These are phyloP conservation scores for Agrotis exclamationis DNA, from an alignment of 2,888 invertebrate species.

Conservation along the genomic window DNA sequence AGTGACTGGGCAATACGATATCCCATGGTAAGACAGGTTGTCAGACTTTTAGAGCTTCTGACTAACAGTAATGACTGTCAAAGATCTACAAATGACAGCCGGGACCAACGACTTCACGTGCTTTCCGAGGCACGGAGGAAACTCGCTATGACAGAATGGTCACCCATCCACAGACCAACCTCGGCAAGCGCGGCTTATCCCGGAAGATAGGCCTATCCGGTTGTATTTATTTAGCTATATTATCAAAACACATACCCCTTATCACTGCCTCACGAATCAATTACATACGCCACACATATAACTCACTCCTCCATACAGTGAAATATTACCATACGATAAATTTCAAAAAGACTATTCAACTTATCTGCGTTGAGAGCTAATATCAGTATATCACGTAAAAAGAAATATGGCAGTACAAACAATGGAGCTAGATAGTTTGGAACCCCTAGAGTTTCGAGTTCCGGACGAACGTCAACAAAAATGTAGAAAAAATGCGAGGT, in stretches of 20 bases:
- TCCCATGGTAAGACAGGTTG: too few species aligned
- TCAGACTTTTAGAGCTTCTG: too few species aligned
- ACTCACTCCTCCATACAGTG: constrained; percentile 36
- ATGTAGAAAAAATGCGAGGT: constrained; percentile 48
- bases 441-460: constrained; percentile 56
- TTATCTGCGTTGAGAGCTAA: constrained; percentile 65
- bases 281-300: constrained; percentile 43
- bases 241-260: constrained; percentile 10
- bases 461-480: constrained; percentile 48
- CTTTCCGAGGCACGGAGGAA: too few species aligned
- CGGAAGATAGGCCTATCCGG: too few species aligned
- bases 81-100: too few species aligned
- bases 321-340: constrained; percentile 63
- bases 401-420: constrained; percentile 64
- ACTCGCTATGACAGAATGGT: too few species aligned
- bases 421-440: constrained; percentile 53
- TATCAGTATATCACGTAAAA: constrained; percentile 66
- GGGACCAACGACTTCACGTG: too few species aligned
- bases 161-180: too few species aligned
- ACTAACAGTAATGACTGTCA: too few species aligned
- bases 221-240: too few species aligned
- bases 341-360: constrained; percentile 63
- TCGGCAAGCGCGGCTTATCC: too few species aligned
- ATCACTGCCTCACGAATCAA: constrained; percentile 44
- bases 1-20: too few species aligned